A percentile compares a stretch with the other conserved stretches of the same genome.
Conservation (phyloP, 2,797 vertebrate species). For the Alcedo atthis region DNA sequence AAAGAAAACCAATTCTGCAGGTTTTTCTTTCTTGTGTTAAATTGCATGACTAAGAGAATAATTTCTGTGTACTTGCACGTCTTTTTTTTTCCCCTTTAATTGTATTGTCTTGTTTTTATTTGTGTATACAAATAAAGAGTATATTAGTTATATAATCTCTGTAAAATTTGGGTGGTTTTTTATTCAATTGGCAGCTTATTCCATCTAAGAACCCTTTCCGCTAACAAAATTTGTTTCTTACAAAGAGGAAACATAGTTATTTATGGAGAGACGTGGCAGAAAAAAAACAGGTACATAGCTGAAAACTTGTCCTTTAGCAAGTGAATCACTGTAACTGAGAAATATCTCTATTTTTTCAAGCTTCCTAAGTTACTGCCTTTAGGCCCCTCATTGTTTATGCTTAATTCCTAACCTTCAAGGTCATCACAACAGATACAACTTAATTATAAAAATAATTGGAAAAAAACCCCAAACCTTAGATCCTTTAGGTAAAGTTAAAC, state of each 20-base stretch:
- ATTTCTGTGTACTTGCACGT: neutral
- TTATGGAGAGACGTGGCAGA: neutral
- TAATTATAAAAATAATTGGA: neutral
- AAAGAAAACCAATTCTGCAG: neutral
- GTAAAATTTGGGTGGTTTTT: neutral
- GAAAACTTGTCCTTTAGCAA: neutral
- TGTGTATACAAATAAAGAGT: slow-evolving; percentile 27
- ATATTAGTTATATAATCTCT: neutral
- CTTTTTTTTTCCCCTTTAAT: neutral
- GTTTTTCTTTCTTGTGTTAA: neutral
- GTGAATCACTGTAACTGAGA: neutral
- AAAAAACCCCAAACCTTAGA: neutral
- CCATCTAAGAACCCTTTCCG: neutral
- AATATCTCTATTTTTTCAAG: neutral
- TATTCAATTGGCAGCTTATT: neutral
- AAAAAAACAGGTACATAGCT: neutral
- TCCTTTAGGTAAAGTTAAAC: neutral
- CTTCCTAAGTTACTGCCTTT: neutral
- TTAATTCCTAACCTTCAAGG: neutral
- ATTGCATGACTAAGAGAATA: neutral
- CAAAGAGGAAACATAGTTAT: neutral
- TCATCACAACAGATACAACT: neutral
- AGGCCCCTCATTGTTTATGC: neutral
- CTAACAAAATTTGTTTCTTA: neutral
- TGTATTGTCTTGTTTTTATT: neutral